These are phyloP conservation scores for Puntigrus tetrazona DNA, from an alignment of 2,113 vertebrate species.

Conservation along the genomic window DNA sequence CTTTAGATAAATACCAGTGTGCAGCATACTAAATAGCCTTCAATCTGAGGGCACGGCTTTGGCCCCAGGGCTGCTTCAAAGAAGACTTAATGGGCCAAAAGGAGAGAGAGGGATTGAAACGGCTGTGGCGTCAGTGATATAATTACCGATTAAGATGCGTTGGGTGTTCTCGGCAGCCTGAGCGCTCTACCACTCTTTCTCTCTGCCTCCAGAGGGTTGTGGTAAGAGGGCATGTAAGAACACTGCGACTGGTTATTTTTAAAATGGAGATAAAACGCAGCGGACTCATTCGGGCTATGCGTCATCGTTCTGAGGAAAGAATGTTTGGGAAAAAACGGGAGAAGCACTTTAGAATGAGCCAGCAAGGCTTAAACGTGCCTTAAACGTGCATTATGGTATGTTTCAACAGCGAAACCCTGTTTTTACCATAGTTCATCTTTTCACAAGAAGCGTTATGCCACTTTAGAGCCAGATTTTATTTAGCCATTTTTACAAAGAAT, in stretches of 20 bases:
- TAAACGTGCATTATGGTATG: neutral
- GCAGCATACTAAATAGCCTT: neutral
- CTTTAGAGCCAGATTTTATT: neutral
- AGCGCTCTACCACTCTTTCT: neutral
- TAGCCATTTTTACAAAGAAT: no score
- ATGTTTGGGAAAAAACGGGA: constrained; percentile 66
- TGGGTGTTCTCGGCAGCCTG: neutral
- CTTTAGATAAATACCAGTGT: neutral
- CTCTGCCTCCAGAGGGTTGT: constrained; percentile 16
- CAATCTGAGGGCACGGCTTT: neutral
- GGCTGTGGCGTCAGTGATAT: neutral
- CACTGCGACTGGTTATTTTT: constrained; percentile 67
- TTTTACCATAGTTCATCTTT: neutral
- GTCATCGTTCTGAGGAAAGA: constrained; percentile 69
- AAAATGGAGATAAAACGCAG: constrained; percentile 51
- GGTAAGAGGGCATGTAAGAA: constrained; percentile 54
- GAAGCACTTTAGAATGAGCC: neutral
- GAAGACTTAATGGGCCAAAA: neutral
- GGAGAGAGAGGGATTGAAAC: neutral
- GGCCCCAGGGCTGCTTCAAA: neutral
- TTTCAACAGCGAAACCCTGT: neutral
- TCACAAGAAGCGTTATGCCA: neutral
- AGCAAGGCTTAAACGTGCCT: neutral
- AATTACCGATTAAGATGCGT: neutral
- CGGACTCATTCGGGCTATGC: constrained; percentile 62